Evolutionary conservation across 2,113 vertebrate genomes (phyloP), one percentile per base, ranked within the genome.

Genomic region (Tylochromis polylepis): DNA sequence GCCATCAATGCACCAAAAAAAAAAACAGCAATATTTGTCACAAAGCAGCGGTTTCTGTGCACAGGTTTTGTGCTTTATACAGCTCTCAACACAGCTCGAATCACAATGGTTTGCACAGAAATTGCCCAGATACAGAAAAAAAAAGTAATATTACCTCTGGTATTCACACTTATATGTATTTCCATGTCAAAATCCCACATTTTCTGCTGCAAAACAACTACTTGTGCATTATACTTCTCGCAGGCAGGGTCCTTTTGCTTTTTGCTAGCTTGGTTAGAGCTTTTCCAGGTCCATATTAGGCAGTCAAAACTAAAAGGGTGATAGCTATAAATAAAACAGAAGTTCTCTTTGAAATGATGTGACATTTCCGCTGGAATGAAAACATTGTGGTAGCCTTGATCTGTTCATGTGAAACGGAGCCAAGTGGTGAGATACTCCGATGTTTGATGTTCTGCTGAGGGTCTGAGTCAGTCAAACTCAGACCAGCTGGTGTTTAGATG

Each of bases 301-400:
- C 83, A 67, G 85, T 77, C 57, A n/a, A 43, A 56, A 36, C 75
- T 58, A 79, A 87, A 91, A 84, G 87, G 80, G 88, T 84, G 83
- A 88, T 75, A 86, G 59, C 53, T 65, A 93, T 91, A 86, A 92
- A 92, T 92, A 95, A 92, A 94, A 93, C 86, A 93, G 60, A 87
- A 78, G 91, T 80, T 58, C 46, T 84, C 85, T 94, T 92, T 94
- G 88, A 93, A 94, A 90, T 29, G 75, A 90, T 43, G 84, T 91
- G 94, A 92, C 91, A 93, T 94, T 94, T 95, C 93, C 92, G 89
- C 89, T 14, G 88, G 85, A 91, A 94, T 82, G 85, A 91, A 92
- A 94, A 91, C 88, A 92, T 22, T 62, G 85, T 75, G 81, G 20
- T 22, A 59, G 20, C 81, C 91, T 92, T 93, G 88, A 93, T 93